phyloP scores from a whole-genome alignment of 2,113 vertebrate species.

The Cygnus buccinator region DNA sequence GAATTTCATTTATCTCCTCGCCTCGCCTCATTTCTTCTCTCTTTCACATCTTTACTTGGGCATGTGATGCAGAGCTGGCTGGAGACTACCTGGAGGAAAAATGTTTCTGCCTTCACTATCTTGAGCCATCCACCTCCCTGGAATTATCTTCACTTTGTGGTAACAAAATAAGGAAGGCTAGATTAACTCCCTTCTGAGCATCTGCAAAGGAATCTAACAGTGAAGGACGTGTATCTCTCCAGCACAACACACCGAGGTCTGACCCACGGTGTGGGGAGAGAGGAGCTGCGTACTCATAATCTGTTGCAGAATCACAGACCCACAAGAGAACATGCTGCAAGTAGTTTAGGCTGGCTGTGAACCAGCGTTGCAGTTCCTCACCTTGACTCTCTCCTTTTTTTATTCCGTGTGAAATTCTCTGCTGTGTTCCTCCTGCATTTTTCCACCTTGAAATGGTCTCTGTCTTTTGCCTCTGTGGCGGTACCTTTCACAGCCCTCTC shows the following conservation, averaged over 20 bases:
- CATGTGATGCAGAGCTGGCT: neutral
- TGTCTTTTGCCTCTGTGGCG: neutral
- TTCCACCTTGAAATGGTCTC: neutral
- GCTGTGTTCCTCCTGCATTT: neutral
- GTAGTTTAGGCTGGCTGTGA: neutral
- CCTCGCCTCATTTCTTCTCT: neutral
- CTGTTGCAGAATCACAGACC: neutral
- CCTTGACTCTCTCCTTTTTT: rapidly evolving
- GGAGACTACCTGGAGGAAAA: neutral
- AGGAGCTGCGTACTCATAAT: neutral
- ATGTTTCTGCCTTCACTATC: neutral
- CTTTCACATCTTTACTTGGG: neutral
- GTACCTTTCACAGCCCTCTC: neutral
- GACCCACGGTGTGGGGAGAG: neutral
- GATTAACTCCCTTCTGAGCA: neutral
- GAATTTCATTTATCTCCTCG: neutral
- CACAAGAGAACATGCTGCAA: neutral
- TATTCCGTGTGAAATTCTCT: neutral
- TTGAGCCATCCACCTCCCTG: neutral
- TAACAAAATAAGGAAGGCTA: neutral
- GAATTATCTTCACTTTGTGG: neutral
- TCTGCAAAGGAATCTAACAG: neutral
- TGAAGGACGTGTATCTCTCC: neutral
- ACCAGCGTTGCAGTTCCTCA: neutral
- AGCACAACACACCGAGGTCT: neutral